Base-by-base conservation (phyloP, 2,888 invertebrate genomes). In the Phengaris arion region DNA sequence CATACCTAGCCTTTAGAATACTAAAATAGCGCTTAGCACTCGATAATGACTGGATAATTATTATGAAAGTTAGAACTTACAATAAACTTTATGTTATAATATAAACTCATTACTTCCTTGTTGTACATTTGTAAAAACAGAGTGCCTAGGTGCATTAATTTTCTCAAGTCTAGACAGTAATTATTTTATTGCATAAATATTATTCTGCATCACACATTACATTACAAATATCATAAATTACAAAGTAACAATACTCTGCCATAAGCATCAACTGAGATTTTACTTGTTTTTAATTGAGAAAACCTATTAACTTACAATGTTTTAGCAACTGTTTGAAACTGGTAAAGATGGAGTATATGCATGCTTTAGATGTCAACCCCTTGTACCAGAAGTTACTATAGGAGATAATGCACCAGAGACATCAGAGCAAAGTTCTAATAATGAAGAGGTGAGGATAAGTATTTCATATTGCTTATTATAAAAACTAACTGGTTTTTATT, bases 311-410 rank as follows among this genome's bases (percentile, higher is more conserved):
- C 45, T 22, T 73, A n/a, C 48, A 75, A 74, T 52, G n/a, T 64
- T 74, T 87, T 87, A 93, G 93, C 92, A 93, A 87, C 81, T 93
- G 74, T 93, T 93, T 86, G 93, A 93, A 81, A 93, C 93, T 0
- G 89, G 89, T 76, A 89, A 90, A 76, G 89, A 90, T 79, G 92
- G 90, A 75, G 85, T 92, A 12, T 90, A 91, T 77, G 92, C 93
- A 57, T 94, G 94, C 80, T 91, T 91, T 80, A 94, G 93, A 82
- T 94, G 94, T 79, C 93, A 93, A 83, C 94, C 93, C 0, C 84
- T 93, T 78, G 92, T 93, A 74, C 93, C 93, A n/a, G 93, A 93
- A 82, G 85, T 93, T 74, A 91, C 90, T 15, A 85, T 92, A 74
- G 91, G 85, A 57, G 91, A 91, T 76, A 86, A 85, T 79, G 80